phyloP scores from a whole-genome alignment of 2,888 invertebrate genomes.

The Achlya flavicornis region DNA sequence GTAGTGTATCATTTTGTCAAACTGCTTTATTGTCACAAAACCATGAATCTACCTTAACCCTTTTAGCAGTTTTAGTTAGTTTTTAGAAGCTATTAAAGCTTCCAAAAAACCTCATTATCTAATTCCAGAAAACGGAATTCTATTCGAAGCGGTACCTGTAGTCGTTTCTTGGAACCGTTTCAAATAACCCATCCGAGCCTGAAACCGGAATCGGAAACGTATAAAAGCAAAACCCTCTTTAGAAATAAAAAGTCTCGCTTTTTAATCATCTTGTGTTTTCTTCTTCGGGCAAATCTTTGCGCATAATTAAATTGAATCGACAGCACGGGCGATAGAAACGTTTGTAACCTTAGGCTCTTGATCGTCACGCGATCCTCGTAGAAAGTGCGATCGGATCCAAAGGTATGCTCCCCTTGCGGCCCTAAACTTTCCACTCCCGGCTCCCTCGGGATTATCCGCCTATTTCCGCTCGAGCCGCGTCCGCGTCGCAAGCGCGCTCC shows the following conservation, averaged over 20 bases:
- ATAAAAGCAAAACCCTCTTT: background rate
- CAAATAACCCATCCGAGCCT: constrained; percentile 2
- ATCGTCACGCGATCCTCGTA: constrained; percentile 20
- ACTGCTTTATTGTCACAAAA: background rate
- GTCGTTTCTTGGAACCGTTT: constrained; percentile 7
- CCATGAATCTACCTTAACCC: background rate
- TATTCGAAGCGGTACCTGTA: constrained; percentile 9
- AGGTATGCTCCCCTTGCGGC: constrained; percentile 53
- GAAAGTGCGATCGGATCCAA: constrained; percentile 37
- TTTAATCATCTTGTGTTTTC: background rate
- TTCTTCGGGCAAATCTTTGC: background rate
- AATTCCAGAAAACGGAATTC: constrained; percentile 7
- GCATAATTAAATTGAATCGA: constrained; percentile 6
- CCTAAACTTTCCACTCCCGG: constrained; percentile 54
- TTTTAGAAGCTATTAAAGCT: no score
- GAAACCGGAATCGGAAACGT: constrained; percentile 7
- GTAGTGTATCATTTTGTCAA: background rate
- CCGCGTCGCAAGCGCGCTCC: constrained; percentile 49
- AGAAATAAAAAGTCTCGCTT: background rate
- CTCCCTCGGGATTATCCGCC: constrained; percentile 66
- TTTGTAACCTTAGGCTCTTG: constrained; percentile 17
- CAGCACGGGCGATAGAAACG: constrained; percentile 16
- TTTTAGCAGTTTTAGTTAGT: no score
- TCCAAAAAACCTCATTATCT: background rate
- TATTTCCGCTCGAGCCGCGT: constrained; percentile 55